Base-by-base conservation (phyloP, 2,888 invertebrate genomes). In the Ectropis crepuscularia region DNA sequence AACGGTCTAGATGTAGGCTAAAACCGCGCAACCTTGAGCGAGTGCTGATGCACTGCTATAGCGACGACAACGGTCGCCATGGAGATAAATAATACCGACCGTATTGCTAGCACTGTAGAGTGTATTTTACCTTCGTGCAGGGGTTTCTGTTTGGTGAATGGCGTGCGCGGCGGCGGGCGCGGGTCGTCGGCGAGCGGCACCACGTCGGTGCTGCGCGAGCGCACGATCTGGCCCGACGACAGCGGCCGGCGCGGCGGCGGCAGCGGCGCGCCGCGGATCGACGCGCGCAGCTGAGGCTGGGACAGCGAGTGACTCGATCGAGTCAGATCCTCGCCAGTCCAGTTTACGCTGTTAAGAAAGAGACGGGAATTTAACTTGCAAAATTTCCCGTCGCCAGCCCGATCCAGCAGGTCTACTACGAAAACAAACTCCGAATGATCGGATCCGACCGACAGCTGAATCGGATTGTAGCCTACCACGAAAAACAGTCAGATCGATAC, bases 291-390 rank as follows among this genome's bases (percentile, higher is more conserved):
- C 63, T 69, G 48, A 67, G 81, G 80, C 57, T 82, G 81, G 2
- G 90, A 88, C 70, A 85, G 86, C 0, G 92, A 90, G 66, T 86
- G 86, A 5, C 72, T 58, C 4, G 86, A 77, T n/a, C 89, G 87
- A 0, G 82, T 64, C 6, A 90, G 69, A 6, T 91, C 90, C 68
- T 92, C 92, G 55, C 86, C 89, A 0, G 91, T 84, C 92, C 92
- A 93, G 81, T 89, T 92, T 11, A 91, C 88, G 57, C 93, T 93
- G 79, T 2, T 28, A 28, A 28, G 16, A 28, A 28, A 28, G 0
- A 70, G 47, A 12, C 10, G 6, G 41, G 37, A 36, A 11, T n/a
- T n/a, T n/a, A n/a, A n/a, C n/a, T n/a, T n/a, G n/a, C n/a, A n/a
- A n/a, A n/a, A n/a, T n/a, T n/a, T n/a, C n/a, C n/a, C n/a, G n/a